Percentiles rank a stretch among this genome's conserved stretches.
Evolutionary conservation across 2,113 vertebrate genomes (phyloP).

Genomic region (Cettia cetti): DNA sequence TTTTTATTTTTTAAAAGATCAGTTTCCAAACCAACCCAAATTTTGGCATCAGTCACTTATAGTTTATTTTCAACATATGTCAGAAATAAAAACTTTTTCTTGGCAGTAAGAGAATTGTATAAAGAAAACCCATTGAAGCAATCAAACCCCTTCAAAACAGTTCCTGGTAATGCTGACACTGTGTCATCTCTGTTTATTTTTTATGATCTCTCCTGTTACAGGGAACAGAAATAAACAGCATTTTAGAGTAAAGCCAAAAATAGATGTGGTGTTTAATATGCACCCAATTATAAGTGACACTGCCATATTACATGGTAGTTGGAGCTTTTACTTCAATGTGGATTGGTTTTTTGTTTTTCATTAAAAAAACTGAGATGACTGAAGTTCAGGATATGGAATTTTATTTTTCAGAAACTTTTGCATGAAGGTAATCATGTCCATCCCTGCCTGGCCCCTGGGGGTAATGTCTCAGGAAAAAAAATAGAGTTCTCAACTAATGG

Average conservation of each 20-base stretch:
- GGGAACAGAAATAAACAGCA: neutral
- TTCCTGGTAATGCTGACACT: neutral
- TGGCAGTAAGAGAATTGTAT: neutral
- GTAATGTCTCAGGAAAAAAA: neutral
- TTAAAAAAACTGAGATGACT: neutral
- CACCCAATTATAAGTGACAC: neutral
- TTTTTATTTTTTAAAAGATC: neutral
- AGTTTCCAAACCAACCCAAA: neutral
- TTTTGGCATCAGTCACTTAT: neutral
- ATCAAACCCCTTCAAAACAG: neutral
- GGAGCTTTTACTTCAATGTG: neutral
- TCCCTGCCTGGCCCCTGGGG: neutral
- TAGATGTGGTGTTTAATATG: neutral
- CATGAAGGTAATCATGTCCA: neutral
- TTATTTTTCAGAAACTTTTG: neutral
- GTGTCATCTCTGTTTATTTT: neutral
- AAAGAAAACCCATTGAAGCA: neutral
- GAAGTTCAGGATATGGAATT: neutral
- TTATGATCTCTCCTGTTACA: neutral
- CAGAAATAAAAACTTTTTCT: neutral
- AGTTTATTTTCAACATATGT: neutral
- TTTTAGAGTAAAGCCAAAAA: neutral
- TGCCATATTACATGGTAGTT: neutral
- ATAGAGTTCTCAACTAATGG: neutral
- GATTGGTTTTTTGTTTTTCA: neutral